Conservation (phyloP, 2,888 invertebrate genomes). For the Patella caerulea region DNA sequence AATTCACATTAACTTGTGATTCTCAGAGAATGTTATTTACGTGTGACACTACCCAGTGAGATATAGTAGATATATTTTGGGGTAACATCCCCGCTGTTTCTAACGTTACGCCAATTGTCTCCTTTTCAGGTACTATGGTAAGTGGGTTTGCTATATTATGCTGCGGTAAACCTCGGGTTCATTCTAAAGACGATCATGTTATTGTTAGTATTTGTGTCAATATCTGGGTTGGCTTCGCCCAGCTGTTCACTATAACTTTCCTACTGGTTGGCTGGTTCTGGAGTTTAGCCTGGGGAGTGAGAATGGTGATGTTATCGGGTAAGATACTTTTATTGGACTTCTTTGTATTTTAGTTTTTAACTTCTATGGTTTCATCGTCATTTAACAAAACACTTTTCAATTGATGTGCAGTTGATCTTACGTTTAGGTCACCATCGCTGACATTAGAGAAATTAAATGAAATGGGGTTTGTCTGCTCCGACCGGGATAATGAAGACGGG, state of each 20-base stretch:
- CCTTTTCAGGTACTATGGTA: conserved; percentile 84
- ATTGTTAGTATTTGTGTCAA: conserved; percentile 85
- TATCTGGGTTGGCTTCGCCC: conserved; percentile 87
- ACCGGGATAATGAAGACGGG: too few relatives aligned
- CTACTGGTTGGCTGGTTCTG: conserved; percentile 95
- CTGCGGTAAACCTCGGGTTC: conserved; percentile 67
- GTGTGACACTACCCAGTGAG: too few relatives aligned
- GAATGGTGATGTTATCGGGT: conserved; percentile 92
- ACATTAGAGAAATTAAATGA: too few relatives aligned
- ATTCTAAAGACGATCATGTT: conserved; percentile 67
- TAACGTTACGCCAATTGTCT: too few relatives aligned
- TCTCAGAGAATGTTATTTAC: too few relatives aligned
- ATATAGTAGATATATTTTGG: too few relatives aligned
- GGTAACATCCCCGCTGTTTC: too few relatives aligned
- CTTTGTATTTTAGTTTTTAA: not conserved
- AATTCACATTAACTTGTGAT: too few relatives aligned
- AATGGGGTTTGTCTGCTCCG: too few relatives aligned
- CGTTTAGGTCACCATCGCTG: not conserved
- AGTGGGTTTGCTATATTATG: conserved; percentile 81
- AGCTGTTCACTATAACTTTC: conserved; percentile 93
- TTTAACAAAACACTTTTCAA: not conserved
- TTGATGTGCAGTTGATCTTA: not conserved
- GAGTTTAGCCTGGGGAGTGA: conserved; percentile 98
- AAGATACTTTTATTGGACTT: conserved; percentile 72
- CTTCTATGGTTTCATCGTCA: not conserved